phyloP scores from a whole-genome alignment of 2,113 vertebrate species.

The Neopipo cinnamomea region DNA sequence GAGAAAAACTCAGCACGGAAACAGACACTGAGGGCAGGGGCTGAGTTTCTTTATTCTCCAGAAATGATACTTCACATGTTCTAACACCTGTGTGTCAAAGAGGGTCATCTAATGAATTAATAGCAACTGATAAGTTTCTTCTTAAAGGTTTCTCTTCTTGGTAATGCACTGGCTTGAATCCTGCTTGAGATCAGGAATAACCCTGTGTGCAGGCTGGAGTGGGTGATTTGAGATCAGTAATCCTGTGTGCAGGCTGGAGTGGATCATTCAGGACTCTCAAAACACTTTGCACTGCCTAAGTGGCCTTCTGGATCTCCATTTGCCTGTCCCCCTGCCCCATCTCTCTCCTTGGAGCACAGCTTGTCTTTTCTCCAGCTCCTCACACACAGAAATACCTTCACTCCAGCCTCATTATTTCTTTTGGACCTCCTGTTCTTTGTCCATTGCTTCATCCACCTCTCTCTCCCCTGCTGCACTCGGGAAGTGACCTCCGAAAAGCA shows the following conservation, averaged over 20 bases:
- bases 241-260: not conserved
- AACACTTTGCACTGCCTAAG: not conserved
- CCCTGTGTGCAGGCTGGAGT: not conserved
- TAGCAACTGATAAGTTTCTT: not conserved
- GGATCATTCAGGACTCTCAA: not conserved
- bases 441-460: not conserved
- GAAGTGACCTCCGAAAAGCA: not conserved
- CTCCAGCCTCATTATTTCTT: not conserved
- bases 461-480: not conserved
- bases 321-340: not conserved
- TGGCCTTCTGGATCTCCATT: not conserved
- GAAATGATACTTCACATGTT: not conserved
- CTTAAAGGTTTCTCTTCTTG: not conserved
- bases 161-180: not conserved
- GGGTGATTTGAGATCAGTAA: not conserved
- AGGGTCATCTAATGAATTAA: not conserved
- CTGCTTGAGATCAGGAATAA: not conserved
- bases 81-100: not conserved
- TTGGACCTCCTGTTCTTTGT: not conserved
- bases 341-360: not conserved
- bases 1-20: slow-evolving; percentile 1
- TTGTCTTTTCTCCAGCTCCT: not conserved
- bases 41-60: not conserved
- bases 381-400: not conserved
- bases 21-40: not conserved